Conservation (phyloP, 2,113 vertebrate genomes). For the Leuciscus idus region DNA sequence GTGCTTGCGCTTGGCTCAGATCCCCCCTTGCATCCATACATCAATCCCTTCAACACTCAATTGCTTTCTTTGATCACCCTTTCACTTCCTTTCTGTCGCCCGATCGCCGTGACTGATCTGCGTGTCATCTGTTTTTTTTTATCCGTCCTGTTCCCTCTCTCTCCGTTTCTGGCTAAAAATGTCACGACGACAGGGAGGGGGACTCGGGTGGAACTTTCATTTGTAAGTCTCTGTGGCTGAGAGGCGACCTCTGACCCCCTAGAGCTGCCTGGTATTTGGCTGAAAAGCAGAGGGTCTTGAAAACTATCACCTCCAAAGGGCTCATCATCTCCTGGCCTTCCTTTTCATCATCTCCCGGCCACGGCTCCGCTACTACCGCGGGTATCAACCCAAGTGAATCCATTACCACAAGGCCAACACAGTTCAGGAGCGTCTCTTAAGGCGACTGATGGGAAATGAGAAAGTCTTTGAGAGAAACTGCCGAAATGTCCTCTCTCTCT, state of each 20-base stretch:
- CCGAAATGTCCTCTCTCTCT: slow-evolving; percentile 27
- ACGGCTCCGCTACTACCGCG: neutral
- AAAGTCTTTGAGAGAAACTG: slow-evolving; percentile 39
- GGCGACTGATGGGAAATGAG: slow-evolving; percentile 27
- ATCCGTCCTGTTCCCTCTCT: neutral
- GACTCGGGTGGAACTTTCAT: slow-evolving; percentile 35
- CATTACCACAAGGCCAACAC: slow-evolving; percentile 19
- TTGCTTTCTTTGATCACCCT: slow-evolving; percentile 55
- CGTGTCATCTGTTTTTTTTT: slow-evolving; percentile 48
- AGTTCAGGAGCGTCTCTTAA: slow-evolving; percentile 46
- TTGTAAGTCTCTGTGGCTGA: slow-evolving; percentile 40
- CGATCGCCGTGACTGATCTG: slow-evolving; percentile 55
- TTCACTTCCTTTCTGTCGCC: slow-evolving; percentile 44
- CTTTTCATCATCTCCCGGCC: neutral
- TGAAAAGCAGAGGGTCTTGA: slow-evolving; percentile 49
- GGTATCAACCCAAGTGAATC: slow-evolving; percentile 6
- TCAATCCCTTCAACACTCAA: slow-evolving; percentile 51
- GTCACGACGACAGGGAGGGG: slow-evolving; percentile 20
- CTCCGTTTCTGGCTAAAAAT: slow-evolving; percentile 47
- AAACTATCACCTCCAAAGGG: slow-evolving; percentile 38
- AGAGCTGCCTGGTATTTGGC: slow-evolving; percentile 56
- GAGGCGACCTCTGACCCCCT: slow-evolving; percentile 49
- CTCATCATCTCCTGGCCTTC: slow-evolving; percentile 16
- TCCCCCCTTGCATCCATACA: slow-evolving; percentile 48
- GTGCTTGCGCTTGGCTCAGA: slow-evolving; percentile 37